Conservation (phyloP, 2,797 vertebrate species). For the Apodemus agrarius region DNA sequence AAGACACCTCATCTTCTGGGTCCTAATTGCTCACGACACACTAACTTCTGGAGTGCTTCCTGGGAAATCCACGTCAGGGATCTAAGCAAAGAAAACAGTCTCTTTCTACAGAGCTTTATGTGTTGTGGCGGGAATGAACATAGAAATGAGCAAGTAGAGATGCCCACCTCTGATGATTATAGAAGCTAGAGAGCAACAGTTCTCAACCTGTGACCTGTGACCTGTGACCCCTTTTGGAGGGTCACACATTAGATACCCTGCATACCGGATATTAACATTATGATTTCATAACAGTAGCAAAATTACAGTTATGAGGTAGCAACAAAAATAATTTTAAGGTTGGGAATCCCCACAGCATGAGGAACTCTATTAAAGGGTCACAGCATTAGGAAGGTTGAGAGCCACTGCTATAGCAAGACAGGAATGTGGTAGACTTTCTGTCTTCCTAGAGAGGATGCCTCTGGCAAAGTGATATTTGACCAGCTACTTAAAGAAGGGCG, state of each 20-base stretch:
- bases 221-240: not conserved
- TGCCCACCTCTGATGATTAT: not conserved
- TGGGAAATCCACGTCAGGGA: not conserved
- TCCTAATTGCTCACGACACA: not conserved
- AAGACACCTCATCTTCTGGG: not conserved
- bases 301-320: not conserved
- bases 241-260: too few relatives aligned
- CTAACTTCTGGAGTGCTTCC: not conserved
- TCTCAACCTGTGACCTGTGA: too few relatives aligned
- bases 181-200: not conserved
- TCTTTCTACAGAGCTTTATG: not conserved
- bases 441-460: conserved; percentile 4
- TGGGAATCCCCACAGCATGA: not conserved
- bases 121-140: not conserved
- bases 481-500: not conserved
- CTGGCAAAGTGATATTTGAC: conserved; percentile 38
- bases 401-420: not conserved
- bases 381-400: not conserved
- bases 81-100: conserved; percentile 28
- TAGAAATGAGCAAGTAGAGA: not conserved
- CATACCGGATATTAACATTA: not conserved
- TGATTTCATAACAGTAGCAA: not conserved
- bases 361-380: not conserved
- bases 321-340: not conserved
- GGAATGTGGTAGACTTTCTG: not conserved